These are phyloP conservation scores for Chrysopa pallens DNA, from an alignment of 1,140 invertebrate species.

Conservation along the genomic window DNA sequence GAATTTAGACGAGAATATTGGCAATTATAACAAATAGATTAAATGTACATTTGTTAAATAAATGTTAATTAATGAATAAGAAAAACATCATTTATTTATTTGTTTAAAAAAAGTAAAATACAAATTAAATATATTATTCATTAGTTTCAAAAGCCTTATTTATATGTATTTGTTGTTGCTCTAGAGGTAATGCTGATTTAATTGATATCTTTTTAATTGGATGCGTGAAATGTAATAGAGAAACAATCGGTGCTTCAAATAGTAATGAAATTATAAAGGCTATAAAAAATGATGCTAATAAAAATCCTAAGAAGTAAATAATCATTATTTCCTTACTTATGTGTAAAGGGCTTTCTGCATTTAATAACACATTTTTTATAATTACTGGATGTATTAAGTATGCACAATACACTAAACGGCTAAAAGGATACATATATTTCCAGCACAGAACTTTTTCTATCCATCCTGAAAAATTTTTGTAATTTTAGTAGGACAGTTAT, in stretches of 20 bases:
- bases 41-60: too few species aligned
- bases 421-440: conserved; percentile 1
- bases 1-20: too few species aligned
- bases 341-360: background rate
- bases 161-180: too few species aligned
- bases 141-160: too few species aligned
- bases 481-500: too few species aligned
- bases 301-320: background rate
- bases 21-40: too few species aligned
- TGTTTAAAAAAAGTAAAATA: too few species aligned
- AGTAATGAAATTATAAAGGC: background rate
- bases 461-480: background rate
- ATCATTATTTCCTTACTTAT: background rate
- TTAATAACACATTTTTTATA: background rate
- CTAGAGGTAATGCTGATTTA: background rate
- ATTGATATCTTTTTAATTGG: background rate
- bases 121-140: too few species aligned
- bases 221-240: background rate
- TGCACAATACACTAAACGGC: background rate
- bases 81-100: too few species aligned
- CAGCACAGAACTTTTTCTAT: background rate
- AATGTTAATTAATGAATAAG: too few species aligned
- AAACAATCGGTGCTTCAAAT: background rate
- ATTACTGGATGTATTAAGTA: background rate
- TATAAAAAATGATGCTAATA: background rate